These are phyloP conservation scores for Lerista edwardsae DNA, from an alignment of 2,797 vertebrate species.

Conservation along the genomic window DNA sequence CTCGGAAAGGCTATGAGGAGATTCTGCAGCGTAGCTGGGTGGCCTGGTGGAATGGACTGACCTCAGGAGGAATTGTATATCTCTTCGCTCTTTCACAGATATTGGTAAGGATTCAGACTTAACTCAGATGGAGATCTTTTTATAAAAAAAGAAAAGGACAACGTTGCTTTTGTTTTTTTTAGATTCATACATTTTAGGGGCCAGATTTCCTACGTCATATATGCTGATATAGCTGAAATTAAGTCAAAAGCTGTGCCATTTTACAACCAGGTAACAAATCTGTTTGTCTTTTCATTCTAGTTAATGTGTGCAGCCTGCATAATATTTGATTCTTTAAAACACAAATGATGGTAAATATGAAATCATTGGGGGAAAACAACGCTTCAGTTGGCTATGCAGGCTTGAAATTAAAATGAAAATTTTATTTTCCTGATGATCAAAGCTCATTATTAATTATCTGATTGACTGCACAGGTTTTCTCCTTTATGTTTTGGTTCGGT, in stretches of 20 bases:
- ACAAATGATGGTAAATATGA: slow-evolving; percentile 47
- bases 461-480: slow-evolving; percentile 85
- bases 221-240: background rate
- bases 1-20: slow-evolving; percentile 66
- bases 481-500: slow-evolving; percentile 87
- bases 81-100: slow-evolving; percentile 81
- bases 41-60: slow-evolving; percentile 76
- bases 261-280: slow-evolving; percentile 17
- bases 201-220: slow-evolving; percentile 10
- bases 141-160: slow-evolving; percentile 17
- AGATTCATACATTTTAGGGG: background rate
- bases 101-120: slow-evolving; percentile 74
- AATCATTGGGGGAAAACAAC: slow-evolving; percentile 49
- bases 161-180: slow-evolving; percentile 16
- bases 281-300: slow-evolving; percentile 19
- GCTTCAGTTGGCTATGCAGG: slow-evolving; percentile 56
- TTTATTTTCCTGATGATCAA: slow-evolving; percentile 55
- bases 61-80: slow-evolving; percentile 77
- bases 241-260: background rate
- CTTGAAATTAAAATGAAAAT: slow-evolving; percentile 57
- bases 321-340: slow-evolving; percentile 37
- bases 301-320: background rate
- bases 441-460: slow-evolving; percentile 65
- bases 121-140: background rate
- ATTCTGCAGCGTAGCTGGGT: slow-evolving; percentile 73